phyloP scores from a whole-genome alignment of 2,113 vertebrate genomes.

The Damaliscus lunatus region DNA sequence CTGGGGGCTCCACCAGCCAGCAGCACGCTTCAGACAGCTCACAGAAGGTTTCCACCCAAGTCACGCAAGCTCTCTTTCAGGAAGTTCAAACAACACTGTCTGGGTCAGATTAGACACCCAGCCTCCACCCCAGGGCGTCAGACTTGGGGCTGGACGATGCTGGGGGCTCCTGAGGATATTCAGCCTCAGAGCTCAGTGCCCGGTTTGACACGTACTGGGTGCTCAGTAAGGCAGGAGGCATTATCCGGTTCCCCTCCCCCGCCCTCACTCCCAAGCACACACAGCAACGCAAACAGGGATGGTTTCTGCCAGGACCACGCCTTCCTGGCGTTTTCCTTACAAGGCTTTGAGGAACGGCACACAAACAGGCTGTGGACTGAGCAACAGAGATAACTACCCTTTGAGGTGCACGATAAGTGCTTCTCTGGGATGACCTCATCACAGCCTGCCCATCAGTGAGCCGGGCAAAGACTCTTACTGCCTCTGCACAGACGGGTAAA shows the following conservation, averaged over 20 bases:
- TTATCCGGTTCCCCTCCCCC: background rate
- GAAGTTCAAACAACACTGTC: background rate
- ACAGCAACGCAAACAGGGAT: background rate
- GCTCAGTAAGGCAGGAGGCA: background rate
- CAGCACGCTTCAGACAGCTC: background rate
- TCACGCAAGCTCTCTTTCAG: background rate
- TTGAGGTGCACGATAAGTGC: background rate
- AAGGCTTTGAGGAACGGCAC: background rate
- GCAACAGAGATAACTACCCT: background rate
- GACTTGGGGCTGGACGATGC: background rate
- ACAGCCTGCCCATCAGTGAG: background rate
- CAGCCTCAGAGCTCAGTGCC: background rate
- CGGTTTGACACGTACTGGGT: background rate
- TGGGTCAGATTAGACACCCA: background rate
- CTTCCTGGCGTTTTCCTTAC: constrained; percentile 36
- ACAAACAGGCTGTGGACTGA: background rate
- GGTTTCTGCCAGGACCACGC: constrained; percentile 37
- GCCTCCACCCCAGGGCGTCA: too few species aligned
- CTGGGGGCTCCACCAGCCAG: background rate
- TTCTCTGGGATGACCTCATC: background rate
- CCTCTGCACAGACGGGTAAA: background rate
- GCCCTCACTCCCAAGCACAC: background rate
- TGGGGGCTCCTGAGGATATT: background rate
- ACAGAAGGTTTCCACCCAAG: background rate
- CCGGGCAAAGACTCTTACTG: background rate